Evolutionary conservation across 2,888 invertebrate species (phyloP).

Genomic region (Drepana falcataria): DNA sequence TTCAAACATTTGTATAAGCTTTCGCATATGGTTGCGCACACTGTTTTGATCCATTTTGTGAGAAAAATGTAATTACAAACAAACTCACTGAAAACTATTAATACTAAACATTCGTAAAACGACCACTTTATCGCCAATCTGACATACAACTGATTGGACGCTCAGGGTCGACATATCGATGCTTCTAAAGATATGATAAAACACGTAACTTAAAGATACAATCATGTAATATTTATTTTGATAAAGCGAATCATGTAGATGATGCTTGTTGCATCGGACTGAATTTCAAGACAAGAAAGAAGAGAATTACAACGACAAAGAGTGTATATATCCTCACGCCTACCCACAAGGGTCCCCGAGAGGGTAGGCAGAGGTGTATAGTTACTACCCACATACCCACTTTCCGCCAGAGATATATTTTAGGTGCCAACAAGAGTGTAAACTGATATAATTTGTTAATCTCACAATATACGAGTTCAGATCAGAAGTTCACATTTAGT

Average conservation of each 20-base stretch:
- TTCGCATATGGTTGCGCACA: constrained; percentile 41
- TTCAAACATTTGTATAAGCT: constrained; percentile 65
- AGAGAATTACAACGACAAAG: too few relatives aligned
- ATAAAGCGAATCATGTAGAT: constrained; percentile 10
- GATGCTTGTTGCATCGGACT: too few relatives aligned
- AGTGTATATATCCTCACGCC: too few relatives aligned
- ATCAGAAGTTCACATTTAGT: too few relatives aligned
- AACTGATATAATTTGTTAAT: too few relatives aligned
- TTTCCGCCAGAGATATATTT: too few relatives aligned
- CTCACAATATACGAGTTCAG: too few relatives aligned
- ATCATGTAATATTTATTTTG: constrained; percentile 31
- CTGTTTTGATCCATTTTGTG: constrained; percentile 37
- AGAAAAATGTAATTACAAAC: neutral
- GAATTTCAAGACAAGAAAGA: too few relatives aligned
- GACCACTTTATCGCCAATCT: constrained; percentile 6
- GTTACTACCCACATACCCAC: too few relatives aligned
- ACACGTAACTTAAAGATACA: constrained; percentile 28
- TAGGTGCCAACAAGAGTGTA: too few relatives aligned
- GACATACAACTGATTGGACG: constrained; percentile 24
- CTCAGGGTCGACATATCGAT: constrained; percentile 42
- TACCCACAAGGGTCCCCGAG: too few relatives aligned
- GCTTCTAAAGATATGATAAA: constrained; percentile 50
- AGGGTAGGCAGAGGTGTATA: too few relatives aligned
- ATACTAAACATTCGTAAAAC: constrained; percentile 5
- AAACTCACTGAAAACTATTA: constrained; percentile 7